These are phyloP conservation scores for Mormyrus lacerda DNA, from an alignment of 2,113 vertebrate genomes.

Conservation along the genomic window DNA sequence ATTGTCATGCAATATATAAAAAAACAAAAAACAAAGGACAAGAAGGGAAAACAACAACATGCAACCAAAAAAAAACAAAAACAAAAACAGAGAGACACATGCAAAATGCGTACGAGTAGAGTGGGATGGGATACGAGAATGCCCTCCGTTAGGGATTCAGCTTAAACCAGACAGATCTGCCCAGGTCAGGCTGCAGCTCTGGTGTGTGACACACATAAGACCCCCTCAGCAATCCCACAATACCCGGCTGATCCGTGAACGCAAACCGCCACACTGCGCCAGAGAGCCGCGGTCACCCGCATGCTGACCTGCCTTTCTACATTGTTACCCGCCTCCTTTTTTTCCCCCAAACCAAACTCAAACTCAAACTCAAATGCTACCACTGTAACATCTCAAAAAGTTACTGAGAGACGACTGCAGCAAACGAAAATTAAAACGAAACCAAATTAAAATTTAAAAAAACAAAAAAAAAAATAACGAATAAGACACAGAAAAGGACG, in stretches of 20 bases:
- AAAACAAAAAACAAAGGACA: background rate
- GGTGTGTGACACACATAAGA: constrained; percentile 38
- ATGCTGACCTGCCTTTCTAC: constrained; percentile 63
- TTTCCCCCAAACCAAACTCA: constrained; percentile 50
- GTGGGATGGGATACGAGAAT: too few relatives aligned
- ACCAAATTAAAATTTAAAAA: background rate
- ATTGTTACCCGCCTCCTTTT: background rate
- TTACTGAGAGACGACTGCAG: background rate
- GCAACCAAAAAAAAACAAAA: too few relatives aligned
- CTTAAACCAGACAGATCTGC: constrained; percentile 31
- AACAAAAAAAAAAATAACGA: constrained; percentile 12
- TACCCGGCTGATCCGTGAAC: constrained; percentile 64
- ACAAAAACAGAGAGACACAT: background rate
- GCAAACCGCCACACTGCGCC: constrained; percentile 54
- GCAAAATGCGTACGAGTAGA: background rate
- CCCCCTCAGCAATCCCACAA: constrained; percentile 56
- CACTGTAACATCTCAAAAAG: background rate
- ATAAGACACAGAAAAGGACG: constrained; percentile 38
- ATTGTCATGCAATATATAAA: background rate
- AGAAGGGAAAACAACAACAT: background rate
- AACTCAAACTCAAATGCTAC: constrained; percentile 39
- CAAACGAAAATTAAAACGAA: constrained; percentile 1
- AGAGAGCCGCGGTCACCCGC: constrained; percentile 61
- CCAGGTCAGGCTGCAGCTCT: constrained; percentile 39
- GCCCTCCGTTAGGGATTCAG: background rate